phyloP scores from a whole-genome alignment of 2,797 vertebrate species.

The Taeniopygia guttata region DNA sequence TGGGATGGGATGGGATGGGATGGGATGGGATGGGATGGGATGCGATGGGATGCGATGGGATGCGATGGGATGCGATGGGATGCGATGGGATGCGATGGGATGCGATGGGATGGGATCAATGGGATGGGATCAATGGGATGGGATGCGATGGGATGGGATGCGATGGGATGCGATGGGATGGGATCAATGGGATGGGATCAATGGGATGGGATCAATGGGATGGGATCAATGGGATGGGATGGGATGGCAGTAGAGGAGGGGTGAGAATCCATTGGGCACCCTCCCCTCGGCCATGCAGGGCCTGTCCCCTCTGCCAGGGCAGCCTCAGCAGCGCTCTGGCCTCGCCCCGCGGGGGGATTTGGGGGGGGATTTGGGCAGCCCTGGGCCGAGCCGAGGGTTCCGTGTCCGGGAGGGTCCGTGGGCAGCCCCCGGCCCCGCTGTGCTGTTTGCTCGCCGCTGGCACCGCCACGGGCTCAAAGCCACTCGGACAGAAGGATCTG shows the following conservation, averaged over 20 bases:
- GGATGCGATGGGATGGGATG: no score
- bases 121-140: no score
- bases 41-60: neutral
- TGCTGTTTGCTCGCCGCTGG: neutral
- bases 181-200: no score
- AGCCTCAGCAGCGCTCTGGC: neutral
- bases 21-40: no score
- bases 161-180: neutral
- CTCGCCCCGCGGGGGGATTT: rapidly evolving
- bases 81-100: neutral
- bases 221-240: neutral
- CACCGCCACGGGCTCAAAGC: neutral
- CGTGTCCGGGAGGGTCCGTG: rapidly evolving
- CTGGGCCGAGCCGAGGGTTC: rapidly evolving
- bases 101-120: neutral
- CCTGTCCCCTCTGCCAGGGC: neutral
- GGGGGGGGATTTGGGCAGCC: rapidly evolving
- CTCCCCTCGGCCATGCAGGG: neutral
- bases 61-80: neutral
- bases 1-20: neutral
- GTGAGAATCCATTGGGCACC: no score
- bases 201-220: neutral
- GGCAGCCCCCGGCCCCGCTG: neutral
- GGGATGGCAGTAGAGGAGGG: neutral
- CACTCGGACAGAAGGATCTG: neutral